These are phyloP conservation scores for Spisula subtruncata DNA, from an alignment of 2,888 invertebrate species.

Conservation along the genomic window DNA sequence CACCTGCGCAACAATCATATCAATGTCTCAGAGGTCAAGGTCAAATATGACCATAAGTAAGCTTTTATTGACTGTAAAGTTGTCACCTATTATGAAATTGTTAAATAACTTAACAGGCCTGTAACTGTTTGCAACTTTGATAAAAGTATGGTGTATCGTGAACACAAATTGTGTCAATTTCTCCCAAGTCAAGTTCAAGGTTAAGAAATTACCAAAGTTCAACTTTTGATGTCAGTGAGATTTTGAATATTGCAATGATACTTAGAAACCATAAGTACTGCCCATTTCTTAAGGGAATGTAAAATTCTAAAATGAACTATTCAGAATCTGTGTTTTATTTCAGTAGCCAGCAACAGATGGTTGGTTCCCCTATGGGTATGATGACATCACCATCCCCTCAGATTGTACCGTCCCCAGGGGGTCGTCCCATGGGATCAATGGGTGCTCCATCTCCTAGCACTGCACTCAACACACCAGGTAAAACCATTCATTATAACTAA, in stretches of 20 bases:
- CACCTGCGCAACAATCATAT: too few relatives aligned
- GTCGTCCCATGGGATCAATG: slow-evolving; percentile 67
- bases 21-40: too few relatives aligned
- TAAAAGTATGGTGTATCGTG: too few relatives aligned
- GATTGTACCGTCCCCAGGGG: slow-evolving; percentile 78
- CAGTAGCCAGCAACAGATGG: slow-evolving; percentile 63
- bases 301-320: neutral
- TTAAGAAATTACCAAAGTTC: too few relatives aligned
- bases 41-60: too few relatives aligned
- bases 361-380: slow-evolving; percentile 81
- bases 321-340: neutral
- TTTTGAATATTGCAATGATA: neutral
- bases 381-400: slow-evolving; percentile 80
- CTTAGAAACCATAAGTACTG: neutral
- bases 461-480: slow-evolving; percentile 84
- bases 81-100: too few relatives aligned
- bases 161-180: too few relatives aligned
- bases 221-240: too few relatives aligned
- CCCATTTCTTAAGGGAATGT: neutral
- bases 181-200: too few relatives aligned
- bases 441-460: slow-evolving; percentile 81
- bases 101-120: too few relatives aligned
- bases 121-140: too few relatives aligned
- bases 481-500: neutral
- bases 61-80: too few relatives aligned